Evolutionary conservation across 2,888 invertebrate genomes (phyloP), one percentile per base, ranked within the genome.

Genomic region (Pristionchus maxplancki): DNA sequence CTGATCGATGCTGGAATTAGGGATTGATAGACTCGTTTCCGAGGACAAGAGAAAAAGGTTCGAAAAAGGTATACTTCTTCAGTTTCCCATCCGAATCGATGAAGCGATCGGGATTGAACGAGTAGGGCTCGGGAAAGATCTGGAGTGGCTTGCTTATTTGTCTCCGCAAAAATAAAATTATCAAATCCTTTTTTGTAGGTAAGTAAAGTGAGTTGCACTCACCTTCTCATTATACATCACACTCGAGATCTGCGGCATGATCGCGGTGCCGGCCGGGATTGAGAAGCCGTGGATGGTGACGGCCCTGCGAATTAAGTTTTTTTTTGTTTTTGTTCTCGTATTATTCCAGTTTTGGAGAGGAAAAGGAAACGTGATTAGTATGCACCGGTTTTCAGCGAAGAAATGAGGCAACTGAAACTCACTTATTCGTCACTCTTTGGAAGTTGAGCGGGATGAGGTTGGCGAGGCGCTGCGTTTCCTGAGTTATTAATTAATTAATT

Each of bases 201-300:
- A n/a, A n/a, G n/a, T n/a, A n/a, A n/a, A n/a, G n/a, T 62, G 62
- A 62, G 24, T n/a, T 62, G n/a, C n/a, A n/a, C 74, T 31, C 11
- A 40, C 74, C 74, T 31, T 74, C 24, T 74, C 74, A 40, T 74
- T 40, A 20, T 40, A 74, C 34, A 31, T 34, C 17, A 74, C 74
- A 74, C 37, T 37, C 40, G 74, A 31, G 8, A 74, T 74, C 37
- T 74, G 74, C n/a, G 74, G 74, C 37, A 74, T 74, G 31, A 74
- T 40, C 9, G 74, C 74, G 37, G 74, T 31, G 40, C 74, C 74
- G 34, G 74, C 37, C 11, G 62, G 62, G 9, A 62, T 24, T 24
- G n/a, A 62, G 62, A 50, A 50, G 0, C 50, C 50, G 17, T 50
- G 13, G 50, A 50, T 50, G 50, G 50, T 50, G 20, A 13, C 13